Evolutionary conservation across 2,797 vertebrate genomes (phyloP).

Genomic region (Notolabrus celidotus): DNA sequence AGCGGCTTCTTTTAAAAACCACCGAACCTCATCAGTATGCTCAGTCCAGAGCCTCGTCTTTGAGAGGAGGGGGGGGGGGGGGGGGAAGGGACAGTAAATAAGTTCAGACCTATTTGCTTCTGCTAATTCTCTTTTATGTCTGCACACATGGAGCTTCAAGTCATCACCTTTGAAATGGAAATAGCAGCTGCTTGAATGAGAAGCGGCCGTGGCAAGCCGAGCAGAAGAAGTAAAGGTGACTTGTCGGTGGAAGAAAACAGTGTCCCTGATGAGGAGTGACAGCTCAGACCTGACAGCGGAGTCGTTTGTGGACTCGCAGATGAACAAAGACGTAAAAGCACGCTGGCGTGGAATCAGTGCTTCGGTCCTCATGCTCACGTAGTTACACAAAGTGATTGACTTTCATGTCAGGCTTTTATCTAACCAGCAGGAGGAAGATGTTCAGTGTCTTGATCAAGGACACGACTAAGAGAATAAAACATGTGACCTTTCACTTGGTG

Average conservation of each 20-base stretch:
- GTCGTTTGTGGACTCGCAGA: slow-evolving; percentile 27
- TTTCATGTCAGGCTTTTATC: slow-evolving; percentile 19
- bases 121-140: slow-evolving; percentile 43
- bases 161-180: slow-evolving; percentile 70
- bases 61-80: not conserved
- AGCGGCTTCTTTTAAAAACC: slow-evolving; percentile 16
- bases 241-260: slow-evolving; percentile 38
- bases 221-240: slow-evolving; percentile 62
- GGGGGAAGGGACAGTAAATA: not conserved
- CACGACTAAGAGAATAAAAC: not conserved
- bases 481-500: not conserved
- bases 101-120: slow-evolving; percentile 36
- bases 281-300: slow-evolving; percentile 55
- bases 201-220: slow-evolving; percentile 20
- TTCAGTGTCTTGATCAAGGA: slow-evolving; percentile 1
- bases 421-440: not conserved
- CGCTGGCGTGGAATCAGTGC: slow-evolving; percentile 32
- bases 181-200: slow-evolving; percentile 38
- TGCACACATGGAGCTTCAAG: slow-evolving; percentile 17
- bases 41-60: not conserved
- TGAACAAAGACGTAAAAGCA: slow-evolving; percentile 18
- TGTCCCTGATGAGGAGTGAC: slow-evolving; percentile 57
- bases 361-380: not conserved
- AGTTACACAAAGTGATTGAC: slow-evolving; percentile 13
- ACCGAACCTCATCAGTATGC: slow-evolving; percentile 32